Conservation (phyloP, 2,113 vertebrate genomes). For the Cynopterus brachyotis region DNA sequence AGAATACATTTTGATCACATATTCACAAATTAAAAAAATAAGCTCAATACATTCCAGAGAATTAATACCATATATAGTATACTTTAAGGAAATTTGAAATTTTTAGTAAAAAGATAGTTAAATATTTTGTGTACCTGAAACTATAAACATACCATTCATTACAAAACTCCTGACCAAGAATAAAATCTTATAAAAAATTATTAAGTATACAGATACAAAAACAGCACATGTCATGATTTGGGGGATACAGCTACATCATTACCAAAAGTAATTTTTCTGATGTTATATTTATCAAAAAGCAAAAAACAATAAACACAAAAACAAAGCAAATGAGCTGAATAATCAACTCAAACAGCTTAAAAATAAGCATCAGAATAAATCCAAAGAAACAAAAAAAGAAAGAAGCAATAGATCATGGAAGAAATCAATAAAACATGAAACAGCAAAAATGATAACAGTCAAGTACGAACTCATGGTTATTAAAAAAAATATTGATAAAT, state of each 20-base stretch:
- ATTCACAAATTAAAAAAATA: neutral
- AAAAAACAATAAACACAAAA: neutral
- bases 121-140: neutral
- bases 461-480: neutral
- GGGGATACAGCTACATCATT: neutral
- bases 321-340: neutral
- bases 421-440: constrained; percentile 18
- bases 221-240: neutral
- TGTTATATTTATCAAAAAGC: neutral
- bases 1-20: neutral
- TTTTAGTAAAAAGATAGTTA: neutral
- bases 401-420: neutral
- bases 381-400: neutral
- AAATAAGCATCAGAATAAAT: neutral
- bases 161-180: neutral
- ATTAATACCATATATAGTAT: neutral
- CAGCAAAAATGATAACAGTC: neutral
- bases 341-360: neutral
- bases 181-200: neutral
- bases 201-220: neutral
- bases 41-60: neutral
- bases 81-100: neutral
- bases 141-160: neutral
- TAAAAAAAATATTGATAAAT: neutral
- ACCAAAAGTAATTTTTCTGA: neutral